Evolutionary conservation across 1,140 invertebrate species (phyloP), one percentile per base, ranked within the genome.

Genomic region (Trissolcus basalis): DNA sequence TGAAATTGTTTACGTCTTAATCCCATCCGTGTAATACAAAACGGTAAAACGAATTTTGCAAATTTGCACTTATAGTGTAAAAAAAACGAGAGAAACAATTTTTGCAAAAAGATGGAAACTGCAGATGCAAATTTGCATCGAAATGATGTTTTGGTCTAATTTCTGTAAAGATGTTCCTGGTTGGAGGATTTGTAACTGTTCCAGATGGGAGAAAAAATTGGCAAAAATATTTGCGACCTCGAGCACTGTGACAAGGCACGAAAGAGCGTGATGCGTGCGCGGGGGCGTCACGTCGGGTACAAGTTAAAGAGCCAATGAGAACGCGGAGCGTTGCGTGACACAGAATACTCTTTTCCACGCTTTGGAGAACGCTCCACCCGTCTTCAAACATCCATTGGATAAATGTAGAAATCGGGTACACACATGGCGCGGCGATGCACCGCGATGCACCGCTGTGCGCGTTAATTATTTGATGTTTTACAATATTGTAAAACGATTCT

Each of bases 341-440:
- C 45, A 44, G 58, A 78, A 77, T 73, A 59, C 65, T 80, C 73
- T 83, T 81, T 81, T 81, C 77, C 75, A 77, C 69, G 79, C 67
- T 79, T 77, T 81, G 64, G 70, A 77, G 75, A 81, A 80, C 70
- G 76, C 81, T 80, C 80, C 80, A 79, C 80, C 81, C 79, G 72
- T 71, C 41, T 68, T 41, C 72, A 61, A 2, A 67, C 53, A 69
- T 76, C 60, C 60, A 61, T 27, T 32, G 55, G 14, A 44, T 54
- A 70, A 70, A 65, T 65, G 49, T 65, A 70, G 65, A 76, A 76
- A 70, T 70, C 73, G 45, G 53, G 50, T 76, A n/a, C 73, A 58
- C 70, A 67, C 41, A 74, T 61, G 54, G 55, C 50, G 14, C 9
- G 19, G 6, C 15, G 6, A 16, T 48, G 9, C 16, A 15, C n/a